Conservation (phyloP, 2,888 invertebrate species). For the Dexiosoma caninum region DNA sequence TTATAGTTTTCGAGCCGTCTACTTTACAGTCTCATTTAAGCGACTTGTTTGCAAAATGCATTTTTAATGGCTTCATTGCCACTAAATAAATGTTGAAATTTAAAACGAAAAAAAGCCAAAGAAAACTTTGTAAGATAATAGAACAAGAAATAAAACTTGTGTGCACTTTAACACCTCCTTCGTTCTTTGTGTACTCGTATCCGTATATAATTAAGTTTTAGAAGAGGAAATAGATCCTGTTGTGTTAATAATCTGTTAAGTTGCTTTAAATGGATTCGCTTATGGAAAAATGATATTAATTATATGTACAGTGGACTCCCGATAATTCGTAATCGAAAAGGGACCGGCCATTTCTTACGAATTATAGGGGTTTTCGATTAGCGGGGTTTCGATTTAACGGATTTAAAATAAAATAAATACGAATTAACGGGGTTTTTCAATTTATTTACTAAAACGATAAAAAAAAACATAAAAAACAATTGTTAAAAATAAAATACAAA, state of each 20-base stretch:
- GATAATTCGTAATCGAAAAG: no score
- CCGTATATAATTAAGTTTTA: not conserved
- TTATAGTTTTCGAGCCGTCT: slow-evolving; percentile 29
- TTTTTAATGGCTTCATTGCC: slow-evolving; percentile 63
- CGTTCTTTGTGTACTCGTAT: no score
- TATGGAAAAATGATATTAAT: not conserved
- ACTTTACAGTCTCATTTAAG: slow-evolving; percentile 22
- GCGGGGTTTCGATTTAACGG: no score
- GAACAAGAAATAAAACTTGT: not conserved
- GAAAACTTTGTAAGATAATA: not conserved
- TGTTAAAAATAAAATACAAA: no score
- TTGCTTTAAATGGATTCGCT: not conserved
- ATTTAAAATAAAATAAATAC: no score
- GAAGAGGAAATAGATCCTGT: slow-evolving; percentile 27
- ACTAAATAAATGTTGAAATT: slow-evolving; percentile 24
- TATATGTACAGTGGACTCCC: no score
- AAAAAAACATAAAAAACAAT: no score
- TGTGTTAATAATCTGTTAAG: slow-evolving; percentile 30
- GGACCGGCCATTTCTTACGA: no score
- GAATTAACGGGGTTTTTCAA: no score
- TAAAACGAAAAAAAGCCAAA: not conserved
- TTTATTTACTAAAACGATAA: no score
- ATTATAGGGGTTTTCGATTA: no score
- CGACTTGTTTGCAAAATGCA: slow-evolving; percentile 56
- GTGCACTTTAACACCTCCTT: not conserved